Conservation (phyloP, 2,888 invertebrate species). For the Tipula helvola region DNA sequence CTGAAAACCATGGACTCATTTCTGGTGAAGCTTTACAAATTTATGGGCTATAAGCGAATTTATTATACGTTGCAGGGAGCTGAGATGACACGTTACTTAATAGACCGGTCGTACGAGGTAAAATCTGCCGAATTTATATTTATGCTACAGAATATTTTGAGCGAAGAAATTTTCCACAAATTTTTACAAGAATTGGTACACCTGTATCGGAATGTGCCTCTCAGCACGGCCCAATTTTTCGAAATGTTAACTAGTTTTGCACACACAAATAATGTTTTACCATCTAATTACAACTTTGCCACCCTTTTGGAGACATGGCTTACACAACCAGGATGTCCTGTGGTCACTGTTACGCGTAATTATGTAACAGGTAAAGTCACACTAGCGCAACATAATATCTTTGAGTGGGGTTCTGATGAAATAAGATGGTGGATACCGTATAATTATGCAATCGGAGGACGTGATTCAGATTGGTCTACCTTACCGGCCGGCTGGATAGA, state of each 20-base stretch:
- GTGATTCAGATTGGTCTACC: background rate
- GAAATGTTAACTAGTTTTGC: background rate
- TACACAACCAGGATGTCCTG: background rate
- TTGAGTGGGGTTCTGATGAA: background rate
- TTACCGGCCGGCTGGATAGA: background rate
- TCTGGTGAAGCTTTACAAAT: background rate
- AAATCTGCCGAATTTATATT: background rate
- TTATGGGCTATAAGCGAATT: background rate
- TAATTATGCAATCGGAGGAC: background rate
- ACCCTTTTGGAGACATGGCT: background rate
- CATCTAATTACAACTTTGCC: background rate
- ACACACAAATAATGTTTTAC: background rate
- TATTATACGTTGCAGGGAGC: background rate
- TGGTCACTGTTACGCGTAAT: background rate
- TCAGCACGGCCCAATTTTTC: background rate
- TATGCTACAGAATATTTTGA: background rate
- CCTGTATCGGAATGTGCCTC: background rate
- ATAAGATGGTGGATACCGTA: background rate
- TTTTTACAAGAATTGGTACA: background rate
- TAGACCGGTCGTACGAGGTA: background rate
- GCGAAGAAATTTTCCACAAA: background rate
- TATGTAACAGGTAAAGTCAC: background rate
- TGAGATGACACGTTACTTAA: background rate
- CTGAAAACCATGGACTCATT: background rate
- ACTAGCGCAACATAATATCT: background rate